phyloP scores from a whole-genome alignment of 2,888 invertebrate genomes.

The Azorinus chamasolen region DNA sequence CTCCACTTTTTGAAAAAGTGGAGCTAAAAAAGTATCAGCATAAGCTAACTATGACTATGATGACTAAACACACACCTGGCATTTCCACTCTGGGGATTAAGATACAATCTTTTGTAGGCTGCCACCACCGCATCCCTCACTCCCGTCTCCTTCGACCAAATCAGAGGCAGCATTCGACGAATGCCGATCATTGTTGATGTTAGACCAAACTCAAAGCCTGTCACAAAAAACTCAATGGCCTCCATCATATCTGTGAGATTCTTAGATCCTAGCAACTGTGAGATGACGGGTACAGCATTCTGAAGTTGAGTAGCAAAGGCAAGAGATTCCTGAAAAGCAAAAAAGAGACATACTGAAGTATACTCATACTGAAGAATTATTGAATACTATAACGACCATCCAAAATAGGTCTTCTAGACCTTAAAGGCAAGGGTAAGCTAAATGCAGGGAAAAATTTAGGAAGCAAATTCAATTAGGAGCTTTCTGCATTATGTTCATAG shows the following conservation, averaged over 20 bases:
- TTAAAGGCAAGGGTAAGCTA: too few species aligned
- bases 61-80: conserved; percentile 72
- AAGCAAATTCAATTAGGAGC: too few species aligned
- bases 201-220: conserved; percentile 88
- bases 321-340: conserved; percentile 87
- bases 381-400: too few species aligned
- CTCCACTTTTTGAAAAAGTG: too few species aligned
- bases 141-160: conserved; percentile 93
- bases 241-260: conserved; percentile 93
- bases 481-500: too few species aligned
- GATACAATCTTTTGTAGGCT: conserved; percentile 92
- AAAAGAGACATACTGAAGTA: not conserved
- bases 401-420: too few species aligned
- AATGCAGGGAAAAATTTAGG: too few species aligned
- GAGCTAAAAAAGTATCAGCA: too few species aligned
- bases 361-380: too few species aligned
- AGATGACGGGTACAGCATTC: conserved; percentile 89
- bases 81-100: conserved; percentile 75
- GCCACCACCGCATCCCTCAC: conserved; percentile 91
- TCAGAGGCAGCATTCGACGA: conserved; percentile 91
- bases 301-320: conserved; percentile 88
- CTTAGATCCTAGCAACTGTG: conserved; percentile 89
- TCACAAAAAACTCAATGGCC: conserved; percentile 95
- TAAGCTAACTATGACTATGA: too few species aligned
- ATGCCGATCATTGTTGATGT: conserved; percentile 89